A percentile compares a stretch with the other conserved stretches of the same genome.
Conservation (phyloP, 1,140 invertebrate genomes). For the Aporrectodea caliginosa region DNA sequence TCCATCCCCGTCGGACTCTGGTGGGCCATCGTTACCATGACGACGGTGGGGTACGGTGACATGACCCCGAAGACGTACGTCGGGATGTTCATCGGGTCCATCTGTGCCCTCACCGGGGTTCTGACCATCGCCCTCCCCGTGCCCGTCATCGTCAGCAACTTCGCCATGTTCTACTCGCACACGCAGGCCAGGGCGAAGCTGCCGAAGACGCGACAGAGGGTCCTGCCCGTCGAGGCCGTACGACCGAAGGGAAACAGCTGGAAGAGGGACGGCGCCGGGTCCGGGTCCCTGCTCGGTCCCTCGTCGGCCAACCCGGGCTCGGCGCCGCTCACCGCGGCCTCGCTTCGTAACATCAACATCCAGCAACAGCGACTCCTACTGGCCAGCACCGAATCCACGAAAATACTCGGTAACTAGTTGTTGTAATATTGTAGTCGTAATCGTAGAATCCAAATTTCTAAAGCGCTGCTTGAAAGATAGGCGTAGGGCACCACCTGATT, state of each 20-base stretch:
- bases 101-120: constrained; percentile 83
- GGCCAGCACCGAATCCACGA: neutral
- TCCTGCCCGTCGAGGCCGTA: constrained; percentile 76
- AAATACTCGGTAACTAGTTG: constrained; percentile 3
- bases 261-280: constrained; percentile 14
- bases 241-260: constrained; percentile 1
- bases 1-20: too few species aligned
- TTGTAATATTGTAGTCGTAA: too few species aligned
- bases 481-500: too few species aligned
- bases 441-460: too few species aligned
- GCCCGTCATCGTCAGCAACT: constrained; percentile 89
- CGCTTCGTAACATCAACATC: neutral
- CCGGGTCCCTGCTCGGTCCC: neutral
- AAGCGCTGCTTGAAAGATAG: too few species aligned
- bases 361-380: neutral
- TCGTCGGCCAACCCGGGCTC: too few species aligned
- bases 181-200: too few species aligned
- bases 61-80: too few species aligned
- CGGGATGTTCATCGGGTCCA: constrained; percentile 64
- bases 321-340: neutral
- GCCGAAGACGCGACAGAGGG: too few species aligned
- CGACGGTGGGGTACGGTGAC: too few species aligned
- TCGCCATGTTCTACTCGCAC: too few species aligned
- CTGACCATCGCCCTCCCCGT: constrained; percentile 86
- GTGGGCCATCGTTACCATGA: too few species aligned